Conservation (phyloP, 2,113 vertebrate species). For the Stomatorhinus ivindoensis region DNA sequence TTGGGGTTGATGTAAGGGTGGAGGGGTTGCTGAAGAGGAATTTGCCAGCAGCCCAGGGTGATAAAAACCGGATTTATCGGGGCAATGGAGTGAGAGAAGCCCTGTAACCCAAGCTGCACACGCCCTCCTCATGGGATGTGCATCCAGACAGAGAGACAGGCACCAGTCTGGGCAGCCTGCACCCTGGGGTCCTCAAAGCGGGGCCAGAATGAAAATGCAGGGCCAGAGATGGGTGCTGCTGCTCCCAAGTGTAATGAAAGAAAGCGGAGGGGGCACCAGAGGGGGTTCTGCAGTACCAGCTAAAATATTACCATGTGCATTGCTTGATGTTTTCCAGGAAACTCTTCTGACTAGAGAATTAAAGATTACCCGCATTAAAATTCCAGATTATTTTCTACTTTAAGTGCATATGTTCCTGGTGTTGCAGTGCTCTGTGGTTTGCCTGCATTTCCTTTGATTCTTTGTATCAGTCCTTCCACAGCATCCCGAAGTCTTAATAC, state of each 20-base stretch:
- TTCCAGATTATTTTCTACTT: neutral
- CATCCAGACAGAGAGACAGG: neutral
- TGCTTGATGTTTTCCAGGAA: neutral
- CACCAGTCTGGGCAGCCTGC: neutral
- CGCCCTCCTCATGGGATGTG: neutral
- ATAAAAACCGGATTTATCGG: neutral
- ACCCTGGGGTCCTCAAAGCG: neutral
- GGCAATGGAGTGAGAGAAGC: neutral
- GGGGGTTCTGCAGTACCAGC: neutral
- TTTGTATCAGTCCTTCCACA: neutral
- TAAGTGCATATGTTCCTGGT: neutral
- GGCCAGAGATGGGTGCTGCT: neutral
- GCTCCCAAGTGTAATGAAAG: neutral
- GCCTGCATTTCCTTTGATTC: neutral
- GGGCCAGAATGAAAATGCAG: neutral
- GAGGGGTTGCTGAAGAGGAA: neutral
- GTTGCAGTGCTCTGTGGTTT: neutral
- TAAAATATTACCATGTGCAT: neutral
- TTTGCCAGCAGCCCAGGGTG: neutral
- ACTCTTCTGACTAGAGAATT: neutral
- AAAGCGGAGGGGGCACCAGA: neutral
- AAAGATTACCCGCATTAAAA: neutral
- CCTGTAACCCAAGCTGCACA: neutral
- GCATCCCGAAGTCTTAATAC: neutral
- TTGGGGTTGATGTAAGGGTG: neutral